Evolutionary conservation across 2,113 vertebrate species (phyloP), one percentile per base, ranked within the genome.

Genomic region (Brachirus orientalis): DNA sequence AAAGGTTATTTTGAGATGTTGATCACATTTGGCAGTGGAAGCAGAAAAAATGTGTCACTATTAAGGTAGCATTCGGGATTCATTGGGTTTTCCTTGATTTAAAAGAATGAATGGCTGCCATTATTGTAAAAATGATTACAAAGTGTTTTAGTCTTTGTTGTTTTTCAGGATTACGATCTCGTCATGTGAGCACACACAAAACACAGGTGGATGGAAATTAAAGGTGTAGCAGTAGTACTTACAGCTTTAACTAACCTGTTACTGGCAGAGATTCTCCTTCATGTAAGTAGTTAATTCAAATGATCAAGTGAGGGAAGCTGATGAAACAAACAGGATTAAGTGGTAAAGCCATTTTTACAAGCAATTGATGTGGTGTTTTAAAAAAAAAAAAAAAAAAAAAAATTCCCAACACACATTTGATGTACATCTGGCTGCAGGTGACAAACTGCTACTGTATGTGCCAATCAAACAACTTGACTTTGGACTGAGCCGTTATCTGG

Each of bases 221-320:
- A 45, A 65, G 53, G 65, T 17, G 69, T 22, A 35, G 58, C 60
- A 37, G 52, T 63, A 92, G 94, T 96, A 96, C 95, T 96, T 94
- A 96, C 95, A 95, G 94, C 93, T 94, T 92, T 94, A 96, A 95
- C 93, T 94, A 95, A 96, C 94, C 94, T 96, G 93, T 94, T 93
- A 93, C 92, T 93, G 92, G 77, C 28, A 92, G 92, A 91, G 89
- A 86, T 90, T 95, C 91, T 93, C 94, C 95, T 95, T 95, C 86
- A 94, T 94, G 95, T 76, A 68, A 96, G 93, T 91, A 94, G 93
- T 95, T 94, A 93, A 94, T 91, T 92, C 79, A 86, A 95, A 94
- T 94, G 94, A 93, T 94, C 92, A 93, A 94, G 93, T 93, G 94
- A 92, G 93, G 94, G 83, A 61, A 94, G 90, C 95, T 93, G 95